Evolutionary conservation across 2,113 vertebrate genomes (phyloP).

Genomic region (Myrmecophaga tridactyla): DNA sequence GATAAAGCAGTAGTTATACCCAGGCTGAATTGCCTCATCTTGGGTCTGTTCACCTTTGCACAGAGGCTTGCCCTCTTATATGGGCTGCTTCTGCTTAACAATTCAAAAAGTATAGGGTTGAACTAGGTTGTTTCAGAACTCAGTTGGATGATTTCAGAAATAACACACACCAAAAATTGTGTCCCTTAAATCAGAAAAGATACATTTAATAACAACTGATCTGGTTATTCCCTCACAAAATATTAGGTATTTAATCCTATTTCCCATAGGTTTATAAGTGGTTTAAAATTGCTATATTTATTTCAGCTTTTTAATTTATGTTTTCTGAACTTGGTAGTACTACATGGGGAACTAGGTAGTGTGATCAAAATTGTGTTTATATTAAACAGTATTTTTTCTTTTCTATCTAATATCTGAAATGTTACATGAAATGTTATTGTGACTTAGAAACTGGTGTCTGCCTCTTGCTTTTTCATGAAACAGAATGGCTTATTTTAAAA

Average conservation of each 20-base stretch:
- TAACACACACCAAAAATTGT: neutral
- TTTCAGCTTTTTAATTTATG: neutral
- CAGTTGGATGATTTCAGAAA: neutral
- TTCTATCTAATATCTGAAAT: conserved; percentile 16
- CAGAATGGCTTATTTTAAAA: conserved; percentile 21
- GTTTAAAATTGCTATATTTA: neutral
- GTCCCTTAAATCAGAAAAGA: neutral
- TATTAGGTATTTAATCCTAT: neutral
- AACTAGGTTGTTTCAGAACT: neutral
- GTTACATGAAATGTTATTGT: neutral
- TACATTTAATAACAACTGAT: neutral
- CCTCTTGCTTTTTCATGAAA: neutral
- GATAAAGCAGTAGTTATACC: neutral
- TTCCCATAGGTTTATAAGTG: conserved; percentile 31
- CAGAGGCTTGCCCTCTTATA: conserved; percentile 2
- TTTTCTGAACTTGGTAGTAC: conserved; percentile 19
- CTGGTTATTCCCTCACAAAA: neutral
- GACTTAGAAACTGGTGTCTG: conserved; percentile 14
- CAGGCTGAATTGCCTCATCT: neutral
- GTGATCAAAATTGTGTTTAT: conserved; percentile 43
- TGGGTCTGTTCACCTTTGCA: neutral
- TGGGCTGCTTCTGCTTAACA: conserved; percentile 11
- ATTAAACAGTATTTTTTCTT: conserved; percentile 35
- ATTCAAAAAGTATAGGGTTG: neutral
- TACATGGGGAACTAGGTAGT: neutral